Base-by-base conservation (phyloP, 2,888 invertebrate species). In the Pyralis farinalis region DNA sequence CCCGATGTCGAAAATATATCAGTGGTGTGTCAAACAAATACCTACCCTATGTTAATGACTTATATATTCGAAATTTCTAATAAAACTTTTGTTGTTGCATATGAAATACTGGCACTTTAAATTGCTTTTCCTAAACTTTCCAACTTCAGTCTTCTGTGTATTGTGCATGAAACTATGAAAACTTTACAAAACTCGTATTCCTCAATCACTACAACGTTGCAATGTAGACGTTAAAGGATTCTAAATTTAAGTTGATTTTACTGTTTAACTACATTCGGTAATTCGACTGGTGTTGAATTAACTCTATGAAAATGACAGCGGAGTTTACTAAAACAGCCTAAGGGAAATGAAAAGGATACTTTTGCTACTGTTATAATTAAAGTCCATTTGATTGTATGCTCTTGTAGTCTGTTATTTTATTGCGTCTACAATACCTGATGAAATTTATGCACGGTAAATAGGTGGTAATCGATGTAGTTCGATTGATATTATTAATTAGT, bases 161-260 rank as follows among this genome's bases (percentile, higher is more conserved):
- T 56, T 58, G 58, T 56, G 58, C 58, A 49, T 59, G 51, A 67
- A 65, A 65, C 65, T 59, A 46, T 51, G 51, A 50, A 53, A 66
- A 70, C 51, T 69, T 64, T 48, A 47, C 55, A 60, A 61, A 62
- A 41, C 37, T 35, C 10, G 10, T 11, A 21, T 11, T 10, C 8
- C 25, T 34, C 10, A 25, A 25, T 25, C 25, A 7, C 25, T 8
- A 25, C 25, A 25, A 1, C 3, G 25, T 25, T 25, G 25, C 9
- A 32, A 32, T 9, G n/a, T 20, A 32, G 16, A 32, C 12, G 7
- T 32, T 20, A 25, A 25, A 9, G 5, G 22, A 7, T 11, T 1
- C 7, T 22, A 34, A 34, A 25, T 4, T 25, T 25, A 25, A 25
- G 25, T 25, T 7, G 3, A 7, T n/a, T 25, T 25, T 25, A 25